These are phyloP conservation scores for Adineta ricciae DNA, from an alignment of 2,888 invertebrate species.

Conservation along the genomic window DNA sequence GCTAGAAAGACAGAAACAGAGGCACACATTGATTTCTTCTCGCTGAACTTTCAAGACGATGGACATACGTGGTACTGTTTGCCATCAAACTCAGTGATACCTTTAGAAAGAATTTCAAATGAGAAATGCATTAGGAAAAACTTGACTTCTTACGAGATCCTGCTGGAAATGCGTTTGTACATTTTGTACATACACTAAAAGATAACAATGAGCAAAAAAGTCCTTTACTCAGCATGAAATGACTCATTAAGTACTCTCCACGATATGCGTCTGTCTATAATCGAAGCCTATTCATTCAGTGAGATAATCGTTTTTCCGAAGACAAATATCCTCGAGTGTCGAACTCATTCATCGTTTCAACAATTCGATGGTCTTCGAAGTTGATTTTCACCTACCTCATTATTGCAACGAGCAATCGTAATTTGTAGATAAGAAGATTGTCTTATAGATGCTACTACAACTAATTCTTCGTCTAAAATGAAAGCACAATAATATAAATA, in stretches of 20 bases:
- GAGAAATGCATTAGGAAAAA: neutral
- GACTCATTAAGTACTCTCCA: neutral
- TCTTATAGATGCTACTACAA: neutral
- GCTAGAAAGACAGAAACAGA: neutral
- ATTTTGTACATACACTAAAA: constrained; percentile 4
- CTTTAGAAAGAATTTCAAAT: neutral
- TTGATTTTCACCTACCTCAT: neutral
- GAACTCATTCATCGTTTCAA: too few species aligned
- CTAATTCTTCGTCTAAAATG: neutral
- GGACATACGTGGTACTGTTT: constrained; percentile 7
- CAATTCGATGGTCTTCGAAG: too few species aligned
- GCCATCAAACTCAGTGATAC: constrained; percentile 19
- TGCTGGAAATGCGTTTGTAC: neutral
- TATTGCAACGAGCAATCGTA: neutral
- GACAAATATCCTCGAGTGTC: too few species aligned
- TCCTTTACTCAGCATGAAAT: neutral
- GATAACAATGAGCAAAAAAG: neutral
- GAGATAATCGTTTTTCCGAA: too few species aligned
- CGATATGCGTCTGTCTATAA: neutral
- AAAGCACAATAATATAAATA: constrained; percentile 7
- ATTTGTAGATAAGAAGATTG: neutral
- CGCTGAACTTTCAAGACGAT: too few species aligned
- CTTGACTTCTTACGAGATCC: neutral
- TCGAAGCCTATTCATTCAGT: neutral
- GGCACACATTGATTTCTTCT: too few species aligned